phyloP scores from a whole-genome alignment of 2,888 invertebrate genomes.

The Drosophila gaucha region DNA sequence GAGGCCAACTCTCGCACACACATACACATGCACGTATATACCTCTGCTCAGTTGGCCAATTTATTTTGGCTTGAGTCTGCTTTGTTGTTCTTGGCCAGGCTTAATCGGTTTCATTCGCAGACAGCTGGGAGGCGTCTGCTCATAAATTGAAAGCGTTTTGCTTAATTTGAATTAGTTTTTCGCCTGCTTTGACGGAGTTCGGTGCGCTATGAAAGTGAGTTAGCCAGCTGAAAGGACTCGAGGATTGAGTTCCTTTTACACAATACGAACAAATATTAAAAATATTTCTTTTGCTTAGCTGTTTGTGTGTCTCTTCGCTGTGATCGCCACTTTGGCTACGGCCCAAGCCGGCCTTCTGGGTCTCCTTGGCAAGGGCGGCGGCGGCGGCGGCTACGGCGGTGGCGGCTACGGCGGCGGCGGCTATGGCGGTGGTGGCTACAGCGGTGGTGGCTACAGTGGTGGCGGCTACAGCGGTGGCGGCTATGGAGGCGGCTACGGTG shows the following conservation, averaged over 20 bases:
- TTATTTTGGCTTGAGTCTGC: background rate
- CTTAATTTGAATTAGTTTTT: conserved; percentile 63
- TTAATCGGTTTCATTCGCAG: conserved; percentile 28
- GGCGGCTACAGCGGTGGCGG: conserved; percentile 32
- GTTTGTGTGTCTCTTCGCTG: conserved; percentile 67
- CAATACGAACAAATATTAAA: conserved; percentile 2
- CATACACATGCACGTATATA: background rate
- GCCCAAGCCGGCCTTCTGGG: conserved; percentile 64
- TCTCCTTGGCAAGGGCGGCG: conserved; percentile 60
- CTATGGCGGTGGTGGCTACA: conserved; percentile 16
- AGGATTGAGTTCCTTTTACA: conserved; percentile 8
- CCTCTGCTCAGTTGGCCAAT: conserved; percentile 22
- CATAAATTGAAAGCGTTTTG: conserved; percentile 66
- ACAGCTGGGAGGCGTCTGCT: conserved; percentile 33
- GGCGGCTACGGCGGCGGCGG: conserved; percentile 33
- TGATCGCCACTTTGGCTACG: conserved; percentile 61
- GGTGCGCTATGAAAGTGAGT: conserved; percentile 71
- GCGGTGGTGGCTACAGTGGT: conserved; percentile 6
- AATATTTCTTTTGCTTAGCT: conserved; percentile 42
- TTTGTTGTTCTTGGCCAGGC: conserved; percentile 37
- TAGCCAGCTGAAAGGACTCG: conserved; percentile 23
- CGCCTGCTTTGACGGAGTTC: conserved; percentile 54
- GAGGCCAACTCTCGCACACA: conserved; percentile 1
- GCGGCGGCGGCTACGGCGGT: conserved; percentile 40
- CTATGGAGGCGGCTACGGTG: conserved; percentile 34